Percentiles rank a stretch among this genome's conserved stretches.
phyloP scores from a whole-genome alignment of 1,140 invertebrate genomes.

The Sitobion miscanthi region DNA sequence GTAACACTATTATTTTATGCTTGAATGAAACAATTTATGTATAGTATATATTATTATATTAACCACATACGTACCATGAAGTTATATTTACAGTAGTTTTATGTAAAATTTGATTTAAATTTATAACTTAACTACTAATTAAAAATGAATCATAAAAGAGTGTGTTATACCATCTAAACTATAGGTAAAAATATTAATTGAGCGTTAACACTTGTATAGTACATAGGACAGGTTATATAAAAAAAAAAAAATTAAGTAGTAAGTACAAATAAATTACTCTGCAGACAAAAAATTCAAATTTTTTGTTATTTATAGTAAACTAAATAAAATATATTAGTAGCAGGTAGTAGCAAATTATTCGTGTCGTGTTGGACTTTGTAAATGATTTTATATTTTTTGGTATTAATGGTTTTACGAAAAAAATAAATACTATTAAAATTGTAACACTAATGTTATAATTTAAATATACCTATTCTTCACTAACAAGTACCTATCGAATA shows the following conservation, averaged over 20 bases:
- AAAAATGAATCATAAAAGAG: not conserved
- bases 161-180: not conserved
- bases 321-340: not conserved
- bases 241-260: not conserved
- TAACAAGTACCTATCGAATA: not conserved
- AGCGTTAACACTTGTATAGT: not conserved
- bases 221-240: not conserved
- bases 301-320: not conserved
- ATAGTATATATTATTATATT: too few relatives aligned
- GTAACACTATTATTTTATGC: not conserved
- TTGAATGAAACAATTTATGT: not conserved
- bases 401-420: not conserved
- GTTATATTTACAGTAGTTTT: not conserved
- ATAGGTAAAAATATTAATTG: not conserved
- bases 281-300: not conserved
- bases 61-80: not conserved
- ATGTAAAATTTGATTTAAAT: not conserved
- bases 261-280: not conserved
- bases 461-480: not conserved
- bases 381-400: not conserved
- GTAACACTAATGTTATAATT: not conserved
- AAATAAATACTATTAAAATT: not conserved
- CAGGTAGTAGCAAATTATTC: not conserved
- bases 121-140: not conserved
- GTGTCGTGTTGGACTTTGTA: not conserved